phyloP scores from a whole-genome alignment of 2,797 vertebrate genomes.

The Pangasius macronema region DNA sequence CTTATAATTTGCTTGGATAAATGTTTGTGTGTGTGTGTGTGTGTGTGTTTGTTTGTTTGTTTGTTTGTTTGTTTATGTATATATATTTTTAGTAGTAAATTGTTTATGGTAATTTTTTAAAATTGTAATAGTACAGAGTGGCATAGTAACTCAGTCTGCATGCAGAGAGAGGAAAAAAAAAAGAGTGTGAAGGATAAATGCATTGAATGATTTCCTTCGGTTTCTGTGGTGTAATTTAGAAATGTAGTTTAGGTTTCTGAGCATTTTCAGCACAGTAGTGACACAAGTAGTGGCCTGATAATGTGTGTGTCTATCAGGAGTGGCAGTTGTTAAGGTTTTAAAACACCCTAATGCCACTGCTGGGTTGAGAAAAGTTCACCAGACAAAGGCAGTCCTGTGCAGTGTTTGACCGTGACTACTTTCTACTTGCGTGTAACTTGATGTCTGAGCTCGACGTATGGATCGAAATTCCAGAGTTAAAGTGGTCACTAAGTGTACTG shows the following conservation, averaged over 20 bases:
- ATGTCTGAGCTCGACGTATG: too few species aligned
- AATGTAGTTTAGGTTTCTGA: neutral
- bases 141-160: neutral
- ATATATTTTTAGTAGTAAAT: too few species aligned
- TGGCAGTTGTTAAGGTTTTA: neutral
- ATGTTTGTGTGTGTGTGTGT: too few species aligned
- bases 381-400: neutral
- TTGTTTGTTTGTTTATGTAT: too few species aligned
- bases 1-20: neutral
- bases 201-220: neutral
- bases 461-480: too few species aligned
- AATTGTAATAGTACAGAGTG: neutral
- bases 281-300: neutral
- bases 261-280: neutral
- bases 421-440: too few species aligned
- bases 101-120: too few species aligned
- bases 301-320: neutral
- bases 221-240: too few species aligned
- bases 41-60: too few species aligned
- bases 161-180: neutral
- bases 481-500: neutral
- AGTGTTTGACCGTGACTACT: too few species aligned
- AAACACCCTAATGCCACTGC: neutral
- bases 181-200: too few species aligned
- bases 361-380: neutral